Percentiles rank a stretch among this genome's conserved stretches.
Conservation (phyloP, 2,797 vertebrate species). For the Sebastes hubbsi region DNA sequence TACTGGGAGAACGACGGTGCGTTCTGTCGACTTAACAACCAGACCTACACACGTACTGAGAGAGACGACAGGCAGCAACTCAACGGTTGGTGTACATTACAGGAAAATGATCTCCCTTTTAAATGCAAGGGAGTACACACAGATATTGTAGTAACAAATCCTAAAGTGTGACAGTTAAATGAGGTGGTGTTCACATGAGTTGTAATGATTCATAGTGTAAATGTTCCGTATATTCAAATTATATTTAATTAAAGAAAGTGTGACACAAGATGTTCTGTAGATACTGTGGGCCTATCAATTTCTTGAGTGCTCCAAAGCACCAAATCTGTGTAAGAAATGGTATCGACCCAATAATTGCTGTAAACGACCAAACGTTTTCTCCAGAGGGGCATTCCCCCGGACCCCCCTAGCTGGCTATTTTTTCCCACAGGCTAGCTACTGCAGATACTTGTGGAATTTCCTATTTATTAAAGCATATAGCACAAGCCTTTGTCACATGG, state of each 20-base stretch:
- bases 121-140: background rate
- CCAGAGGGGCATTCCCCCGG: too few species aligned
- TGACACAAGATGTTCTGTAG: background rate
- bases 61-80: slow-evolving; percentile 90
- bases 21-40: slow-evolving; percentile 86
- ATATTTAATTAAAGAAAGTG: background rate
- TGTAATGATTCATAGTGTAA: background rate
- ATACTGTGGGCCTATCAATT: background rate
- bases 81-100: slow-evolving; percentile 84
- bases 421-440: too few species aligned
- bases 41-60: slow-evolving; percentile 90
- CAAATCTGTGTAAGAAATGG: too few species aligned
- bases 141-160: background rate
- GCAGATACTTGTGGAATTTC: too few species aligned
- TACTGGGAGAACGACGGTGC: slow-evolving; percentile 97
- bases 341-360: too few species aligned
- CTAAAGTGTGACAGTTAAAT: background rate
- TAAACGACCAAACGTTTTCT: too few species aligned
- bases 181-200: background rate
- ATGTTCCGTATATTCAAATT: background rate
- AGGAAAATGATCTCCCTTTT: background rate
- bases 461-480: too few species aligned
- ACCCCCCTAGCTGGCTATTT: too few species aligned
- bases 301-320: too few species aligned
- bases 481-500: too few species aligned